Evolutionary conservation across 2,113 vertebrate species (phyloP).

Genomic region (human): DNA sequence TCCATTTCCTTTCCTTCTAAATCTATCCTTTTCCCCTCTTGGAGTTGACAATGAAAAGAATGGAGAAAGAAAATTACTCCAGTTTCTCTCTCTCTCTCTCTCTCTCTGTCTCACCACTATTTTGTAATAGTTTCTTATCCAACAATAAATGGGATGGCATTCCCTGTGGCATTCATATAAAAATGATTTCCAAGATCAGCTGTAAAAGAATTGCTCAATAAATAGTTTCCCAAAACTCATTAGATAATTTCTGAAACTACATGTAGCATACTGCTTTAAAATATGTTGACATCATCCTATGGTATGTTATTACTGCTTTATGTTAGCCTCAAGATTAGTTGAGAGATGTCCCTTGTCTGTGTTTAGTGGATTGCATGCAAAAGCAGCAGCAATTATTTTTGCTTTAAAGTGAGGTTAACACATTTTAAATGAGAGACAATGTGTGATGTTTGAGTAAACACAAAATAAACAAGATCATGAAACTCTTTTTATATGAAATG

Average conservation of each 20-base stretch:
- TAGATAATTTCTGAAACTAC: not conserved
- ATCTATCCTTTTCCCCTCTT: not conserved
- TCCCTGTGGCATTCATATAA: not conserved
- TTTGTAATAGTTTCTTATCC: not conserved
- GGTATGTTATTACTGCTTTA: not conserved
- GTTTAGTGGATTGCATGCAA: not conserved
- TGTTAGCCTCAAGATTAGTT: not conserved
- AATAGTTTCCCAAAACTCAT: not conserved
- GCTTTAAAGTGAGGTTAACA: constrained; percentile 7
- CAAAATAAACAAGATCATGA: not conserved
- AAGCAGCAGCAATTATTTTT: not conserved
- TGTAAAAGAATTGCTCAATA: not conserved
- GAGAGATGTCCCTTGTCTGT: not conserved
- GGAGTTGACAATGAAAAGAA: not conserved
- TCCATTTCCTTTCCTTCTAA: not conserved
- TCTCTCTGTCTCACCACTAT: not conserved
- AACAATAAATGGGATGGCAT: not conserved
- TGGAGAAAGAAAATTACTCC: not conserved
- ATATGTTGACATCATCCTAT: not conserved
- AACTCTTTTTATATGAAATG: not conserved
- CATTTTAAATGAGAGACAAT: constrained; percentile 14
- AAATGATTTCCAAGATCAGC: not conserved
- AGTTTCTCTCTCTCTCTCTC: not conserved
- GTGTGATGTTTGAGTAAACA: constrained; percentile 23
- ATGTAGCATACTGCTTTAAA: not conserved